Evolutionary conservation across 2,888 invertebrate species (phyloP), one percentile per base, ranked within the genome.

Genomic region (Bombylius major): DNA sequence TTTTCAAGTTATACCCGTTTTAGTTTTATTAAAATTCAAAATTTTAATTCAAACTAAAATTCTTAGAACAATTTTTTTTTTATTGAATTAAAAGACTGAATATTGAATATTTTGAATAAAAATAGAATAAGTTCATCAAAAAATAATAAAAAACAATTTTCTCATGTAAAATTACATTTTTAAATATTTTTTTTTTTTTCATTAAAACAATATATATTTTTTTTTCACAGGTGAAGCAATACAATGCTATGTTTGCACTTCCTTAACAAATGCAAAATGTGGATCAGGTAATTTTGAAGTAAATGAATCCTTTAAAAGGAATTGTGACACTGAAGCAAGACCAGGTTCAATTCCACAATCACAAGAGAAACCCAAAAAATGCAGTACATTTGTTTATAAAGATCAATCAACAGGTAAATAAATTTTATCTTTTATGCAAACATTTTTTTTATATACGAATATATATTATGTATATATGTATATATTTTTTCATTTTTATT

Each of bases 211-310:
- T 11, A 42, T 8, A 3, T 12, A 5, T 48, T 51, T 8, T 52
- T 32, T 33, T 52, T 39, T 36, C 12, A 14, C 39, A 71, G 71
- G 70, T 12, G 64, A 64, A 39, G 72, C 70, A 55, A 72, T 71
- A 50, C 68, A 64, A 60, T 71, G 71, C 56, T 71, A 71, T 59
- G 68, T 69, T 46, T 71, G 71, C 61, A 67, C 68, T 57, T 72
- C 73, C 5, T 57, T 69, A 5, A 65, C 66, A 51, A 71, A 72
- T 62, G 58, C 62, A 8, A 66, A 65, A 42, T 72, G 73, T 60
- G 65, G 65, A 58, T 65, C 64, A 12, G 71, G 71, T 0, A 64
- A 62, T 42, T 60, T 69, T 49, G 68, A 69, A 57, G 61, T 49
- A 7, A 57, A 45, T n/a, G 45, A 45, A 14, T 14, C 14, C 7